These are phyloP conservation scores for Staurois parvus DNA, from an alignment of 2,797 vertebrate species.

Conservation along the genomic window DNA sequence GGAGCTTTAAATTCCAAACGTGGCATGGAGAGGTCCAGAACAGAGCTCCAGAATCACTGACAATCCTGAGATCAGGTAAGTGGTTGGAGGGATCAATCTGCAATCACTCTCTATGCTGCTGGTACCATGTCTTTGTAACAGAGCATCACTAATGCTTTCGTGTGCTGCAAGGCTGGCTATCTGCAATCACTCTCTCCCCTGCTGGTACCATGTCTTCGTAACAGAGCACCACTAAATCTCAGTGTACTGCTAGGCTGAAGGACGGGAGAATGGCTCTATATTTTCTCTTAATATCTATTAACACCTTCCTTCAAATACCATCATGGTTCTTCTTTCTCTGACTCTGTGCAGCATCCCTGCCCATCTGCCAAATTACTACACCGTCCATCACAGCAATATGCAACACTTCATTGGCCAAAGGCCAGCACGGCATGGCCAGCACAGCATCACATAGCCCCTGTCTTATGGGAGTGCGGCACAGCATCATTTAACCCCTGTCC, in stretches of 20 bases:
- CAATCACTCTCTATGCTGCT: neutral
- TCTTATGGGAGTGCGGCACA: too few relatives aligned
- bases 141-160: neutral
- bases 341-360: neutral
- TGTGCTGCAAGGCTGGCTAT: neutral
- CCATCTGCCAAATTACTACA: neutral
- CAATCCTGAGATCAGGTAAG: constrained; percentile 41
- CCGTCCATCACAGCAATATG: too few relatives aligned
- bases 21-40: constrained; percentile 31
- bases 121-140: neutral
- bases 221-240: neutral
- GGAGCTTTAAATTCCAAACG: constrained; percentile 46
- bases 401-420: too few relatives aligned
- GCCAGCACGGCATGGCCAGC: too few relatives aligned
- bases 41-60: neutral
- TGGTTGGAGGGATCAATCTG: neutral
- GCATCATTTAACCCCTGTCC: too few relatives aligned
- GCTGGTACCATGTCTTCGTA: neutral
- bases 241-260: neutral
- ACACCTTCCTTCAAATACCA: neutral
- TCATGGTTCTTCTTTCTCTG: neutral
- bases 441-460: too few relatives aligned
- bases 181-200: neutral
- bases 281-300: neutral
- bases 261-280: neutral